A percentile compares a stretch with the other conserved stretches of the same genome.
Conservation (phyloP, 2,113 vertebrate genomes). For the Thamnaconus septentrionalis region DNA sequence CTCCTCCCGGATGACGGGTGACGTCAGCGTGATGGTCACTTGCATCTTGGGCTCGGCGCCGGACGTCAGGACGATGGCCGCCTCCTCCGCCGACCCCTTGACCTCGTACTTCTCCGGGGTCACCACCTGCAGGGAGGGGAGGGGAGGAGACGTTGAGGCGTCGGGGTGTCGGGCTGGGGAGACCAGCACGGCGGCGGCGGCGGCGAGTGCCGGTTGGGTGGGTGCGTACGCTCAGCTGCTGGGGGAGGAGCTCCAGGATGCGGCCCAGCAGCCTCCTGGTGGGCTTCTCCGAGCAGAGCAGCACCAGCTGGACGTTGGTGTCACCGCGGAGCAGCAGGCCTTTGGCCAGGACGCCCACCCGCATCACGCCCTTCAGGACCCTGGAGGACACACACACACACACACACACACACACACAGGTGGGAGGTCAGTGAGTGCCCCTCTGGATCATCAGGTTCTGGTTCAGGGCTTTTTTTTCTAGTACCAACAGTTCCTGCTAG, state of each 20-base stretch:
- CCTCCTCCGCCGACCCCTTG: slow-evolving; percentile 87
- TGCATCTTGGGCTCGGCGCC: slow-evolving; percentile 95
- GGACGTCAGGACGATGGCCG: slow-evolving; percentile 91
- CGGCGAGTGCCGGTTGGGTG: neutral
- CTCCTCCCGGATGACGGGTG: slow-evolving; percentile 94
- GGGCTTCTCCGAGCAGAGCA: slow-evolving; percentile 95
- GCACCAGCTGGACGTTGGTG: slow-evolving; percentile 91
- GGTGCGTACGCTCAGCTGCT: slow-evolving; percentile 87
- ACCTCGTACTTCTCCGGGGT: slow-evolving; percentile 97
- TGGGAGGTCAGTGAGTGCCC: too few species aligned
- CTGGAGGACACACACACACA: slow-evolving; percentile 56
- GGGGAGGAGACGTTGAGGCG: too few species aligned
- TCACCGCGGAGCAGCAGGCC: slow-evolving; percentile 93
- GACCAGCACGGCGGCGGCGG: neutral
- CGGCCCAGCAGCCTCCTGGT: slow-evolving; percentile 84
- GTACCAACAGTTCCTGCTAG: too few species aligned
- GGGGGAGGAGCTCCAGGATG: slow-evolving; percentile 94
- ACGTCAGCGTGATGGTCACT: slow-evolving; percentile 97
- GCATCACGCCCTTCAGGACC: slow-evolving; percentile 94
- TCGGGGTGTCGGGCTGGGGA: neutral
- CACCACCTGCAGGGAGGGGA: slow-evolving; percentile 81
- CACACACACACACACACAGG: too few species aligned
- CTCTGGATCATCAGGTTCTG: too few species aligned
- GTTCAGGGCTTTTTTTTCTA: too few species aligned
- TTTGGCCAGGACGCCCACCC: slow-evolving; percentile 96